A percentile compares a stretch with the other conserved stretches of the same genome.
Evolutionary conservation across 2,113 vertebrate species (phyloP).

Genomic region (Podiceps cristatus): DNA sequence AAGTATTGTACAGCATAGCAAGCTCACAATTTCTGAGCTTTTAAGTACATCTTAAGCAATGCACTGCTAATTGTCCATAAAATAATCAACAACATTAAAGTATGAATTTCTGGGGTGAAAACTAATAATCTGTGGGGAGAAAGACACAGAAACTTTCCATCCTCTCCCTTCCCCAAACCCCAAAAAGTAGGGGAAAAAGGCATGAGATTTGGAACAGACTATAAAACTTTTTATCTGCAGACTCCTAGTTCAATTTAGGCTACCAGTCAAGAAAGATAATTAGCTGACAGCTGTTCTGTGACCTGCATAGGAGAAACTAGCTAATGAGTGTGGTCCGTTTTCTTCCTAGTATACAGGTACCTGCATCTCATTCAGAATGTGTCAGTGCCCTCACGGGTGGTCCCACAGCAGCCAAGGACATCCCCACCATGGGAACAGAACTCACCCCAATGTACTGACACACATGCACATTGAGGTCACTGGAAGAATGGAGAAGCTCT

Average conservation of each 20-base stretch:
- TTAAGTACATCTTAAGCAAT: background rate
- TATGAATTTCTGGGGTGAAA: background rate
- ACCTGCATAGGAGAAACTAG: background rate
- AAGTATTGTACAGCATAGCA: background rate
- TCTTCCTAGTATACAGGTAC: background rate
- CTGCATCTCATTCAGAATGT: background rate
- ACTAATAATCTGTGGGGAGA: background rate
- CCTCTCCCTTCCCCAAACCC: background rate
- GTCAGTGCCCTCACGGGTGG: background rate
- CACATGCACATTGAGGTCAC: accelerated
- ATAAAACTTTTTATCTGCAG: background rate
- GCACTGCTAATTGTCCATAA: background rate
- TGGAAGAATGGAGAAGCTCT: background rate
- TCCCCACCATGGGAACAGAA: accelerated
- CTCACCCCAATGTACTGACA: background rate
- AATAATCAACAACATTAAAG: background rate
- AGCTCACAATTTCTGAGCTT: background rate
- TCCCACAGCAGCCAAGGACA: background rate
- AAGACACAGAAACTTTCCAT: background rate
- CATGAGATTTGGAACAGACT: background rate
- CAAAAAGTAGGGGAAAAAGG: background rate
- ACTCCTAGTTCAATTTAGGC: background rate
- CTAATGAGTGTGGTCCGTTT: background rate
- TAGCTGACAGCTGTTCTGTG: slow-evolving; percentile 17
- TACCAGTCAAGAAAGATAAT: background rate